These are phyloP conservation scores for Orthonevra nobilis DNA, from an alignment of 2,888 invertebrate species.

Conservation along the genomic window DNA sequence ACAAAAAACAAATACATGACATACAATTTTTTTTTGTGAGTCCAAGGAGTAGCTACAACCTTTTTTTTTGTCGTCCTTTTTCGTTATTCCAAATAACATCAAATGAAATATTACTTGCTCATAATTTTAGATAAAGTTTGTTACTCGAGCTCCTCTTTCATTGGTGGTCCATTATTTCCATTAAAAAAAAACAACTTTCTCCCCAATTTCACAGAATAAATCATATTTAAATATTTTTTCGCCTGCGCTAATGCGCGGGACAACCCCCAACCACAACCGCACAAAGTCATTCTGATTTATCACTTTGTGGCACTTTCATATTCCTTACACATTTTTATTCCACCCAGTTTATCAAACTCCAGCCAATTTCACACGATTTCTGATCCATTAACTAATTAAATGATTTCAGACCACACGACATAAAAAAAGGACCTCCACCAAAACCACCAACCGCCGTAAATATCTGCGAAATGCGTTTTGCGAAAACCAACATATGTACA, in stretches of 20 bases:
- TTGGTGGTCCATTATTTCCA: too few species aligned
- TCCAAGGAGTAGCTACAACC: too few species aligned
- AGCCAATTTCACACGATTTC: constrained; percentile 47
- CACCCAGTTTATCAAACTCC: constrained; percentile 26
- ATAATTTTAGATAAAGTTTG: too few species aligned
- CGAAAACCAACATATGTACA: constrained; percentile 46
- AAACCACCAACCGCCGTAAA: constrained; percentile 14
- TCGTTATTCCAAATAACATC: too few species aligned
- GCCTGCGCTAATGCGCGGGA: constrained; percentile 4
- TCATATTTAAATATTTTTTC: constrained; percentile 14
- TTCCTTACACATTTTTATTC: constrained; percentile 33
- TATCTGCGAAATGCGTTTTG: constrained; percentile 35
- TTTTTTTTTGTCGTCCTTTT: too few species aligned
- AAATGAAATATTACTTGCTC: too few species aligned
- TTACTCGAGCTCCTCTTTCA: too few species aligned
- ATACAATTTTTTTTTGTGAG: too few species aligned
- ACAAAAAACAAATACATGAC: too few species aligned
- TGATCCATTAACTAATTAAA: constrained; percentile 66
- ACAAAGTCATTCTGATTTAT: constrained; percentile 40
- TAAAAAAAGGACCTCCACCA: not conserved
- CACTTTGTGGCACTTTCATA: not conserved
- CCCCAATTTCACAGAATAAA: constrained; percentile 24
- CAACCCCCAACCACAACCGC: not conserved
- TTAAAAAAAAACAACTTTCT: too few species aligned
- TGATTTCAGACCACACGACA: constrained; percentile 7